A percentile compares a stretch with the other conserved stretches of the same genome.
These are phyloP conservation scores for Aphelinus atriplicis DNA, from an alignment of 1,140 invertebrate species.

Conservation along the genomic window DNA sequence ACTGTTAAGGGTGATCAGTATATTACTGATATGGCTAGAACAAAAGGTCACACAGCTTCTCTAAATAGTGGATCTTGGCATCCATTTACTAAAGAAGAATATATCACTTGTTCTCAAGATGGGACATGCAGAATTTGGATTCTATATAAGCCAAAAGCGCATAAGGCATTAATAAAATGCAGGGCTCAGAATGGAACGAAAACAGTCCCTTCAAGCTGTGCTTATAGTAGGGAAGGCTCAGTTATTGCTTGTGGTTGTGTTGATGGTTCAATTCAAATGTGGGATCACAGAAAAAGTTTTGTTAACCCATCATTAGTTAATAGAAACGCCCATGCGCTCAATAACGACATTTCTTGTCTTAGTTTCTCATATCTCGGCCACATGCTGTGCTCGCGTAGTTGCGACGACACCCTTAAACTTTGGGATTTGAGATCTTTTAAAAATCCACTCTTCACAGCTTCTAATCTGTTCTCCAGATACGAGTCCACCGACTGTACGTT, in stretches of 20 bases:
- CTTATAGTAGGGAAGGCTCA: slow-evolving; percentile 88
- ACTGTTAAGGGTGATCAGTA: slow-evolving; percentile 98
- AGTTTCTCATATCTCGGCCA: slow-evolving; percentile 90
- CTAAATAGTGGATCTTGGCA: slow-evolving; percentile 94
- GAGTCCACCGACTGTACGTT: slow-evolving; percentile 93
- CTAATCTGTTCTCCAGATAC: slow-evolving; percentile 84
- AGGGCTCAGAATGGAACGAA: slow-evolving; percentile 88
- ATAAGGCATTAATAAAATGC: slow-evolving; percentile 90
- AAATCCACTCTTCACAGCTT: slow-evolving; percentile 75
- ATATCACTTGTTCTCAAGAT: slow-evolving; percentile 94
- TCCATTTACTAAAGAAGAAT: slow-evolving; percentile 90
- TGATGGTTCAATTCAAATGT: slow-evolving; percentile 97
- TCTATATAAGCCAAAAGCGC: slow-evolving; percentile 78
- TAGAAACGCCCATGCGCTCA: slow-evolving; percentile 83
- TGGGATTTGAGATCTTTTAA: slow-evolving; percentile 93
- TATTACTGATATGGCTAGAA: slow-evolving; percentile 91
- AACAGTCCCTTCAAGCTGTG: slow-evolving; percentile 86
- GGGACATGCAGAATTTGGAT: slow-evolving; percentile 93
- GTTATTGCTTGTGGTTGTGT: slow-evolving; percentile 90
- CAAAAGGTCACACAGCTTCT: slow-evolving; percentile 95
- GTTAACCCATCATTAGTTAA: slow-evolving; percentile 83
- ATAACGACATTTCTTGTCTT: slow-evolving; percentile 84
- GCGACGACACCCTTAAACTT: slow-evolving; percentile 94
- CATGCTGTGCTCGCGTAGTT: slow-evolving; percentile 82
- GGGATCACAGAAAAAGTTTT: slow-evolving; percentile 90